A percentile compares a stretch with the other conserved stretches of the same genome.
These are phyloP conservation scores for Drosophila silvestris DNA, from an alignment of 2,888 invertebrate genomes.

Conservation along the genomic window DNA sequence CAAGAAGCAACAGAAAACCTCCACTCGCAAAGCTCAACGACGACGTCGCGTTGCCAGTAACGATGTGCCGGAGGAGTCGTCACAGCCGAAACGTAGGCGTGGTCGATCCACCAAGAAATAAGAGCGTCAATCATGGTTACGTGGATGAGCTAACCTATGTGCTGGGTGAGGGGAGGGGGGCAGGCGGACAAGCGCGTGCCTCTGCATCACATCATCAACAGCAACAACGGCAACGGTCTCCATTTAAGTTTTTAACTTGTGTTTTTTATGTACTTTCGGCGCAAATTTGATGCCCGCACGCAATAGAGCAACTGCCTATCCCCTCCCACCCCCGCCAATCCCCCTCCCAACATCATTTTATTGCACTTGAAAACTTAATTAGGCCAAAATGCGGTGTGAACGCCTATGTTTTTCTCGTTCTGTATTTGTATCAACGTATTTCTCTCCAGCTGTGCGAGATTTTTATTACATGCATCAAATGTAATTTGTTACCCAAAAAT, in stretches of 20 bases:
- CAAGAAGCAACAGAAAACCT: slow-evolving; percentile 42
- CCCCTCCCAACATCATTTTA: slow-evolving; percentile 77
- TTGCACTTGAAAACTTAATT: slow-evolving; percentile 85
- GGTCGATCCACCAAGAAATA: slow-evolving; percentile 53
- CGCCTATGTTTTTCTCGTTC: slow-evolving; percentile 56
- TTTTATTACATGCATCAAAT: slow-evolving; percentile 78
- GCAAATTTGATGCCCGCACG: slow-evolving; percentile 75
- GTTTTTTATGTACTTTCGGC: slow-evolving; percentile 75
- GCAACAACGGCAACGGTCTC: slow-evolving; percentile 53
- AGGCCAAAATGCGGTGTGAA: slow-evolving; percentile 79
- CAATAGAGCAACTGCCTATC: slow-evolving; percentile 56
- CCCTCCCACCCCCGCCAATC: slow-evolving; percentile 29
- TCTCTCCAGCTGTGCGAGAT: slow-evolving; percentile 70
- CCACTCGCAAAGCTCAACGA: slow-evolving; percentile 26
- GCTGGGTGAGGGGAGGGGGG: neutral
- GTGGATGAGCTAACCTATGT: slow-evolving; percentile 21
- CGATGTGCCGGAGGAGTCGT: slow-evolving; percentile 30
- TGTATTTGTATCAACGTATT: slow-evolving; percentile 44
- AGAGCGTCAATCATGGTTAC: slow-evolving; percentile 30
- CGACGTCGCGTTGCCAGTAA: slow-evolving; percentile 29
- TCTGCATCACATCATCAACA: slow-evolving; percentile 23
- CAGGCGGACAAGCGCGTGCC: slow-evolving; percentile 33
- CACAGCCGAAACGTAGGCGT: slow-evolving; percentile 53
- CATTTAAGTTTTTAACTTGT: slow-evolving; percentile 79
- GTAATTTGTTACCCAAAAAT: slow-evolving; percentile 83